A percentile compares a stretch with the other conserved stretches of the same genome.
phyloP scores from a whole-genome alignment of 2,113 vertebrate genomes.

The Damaliscus lunatus region DNA sequence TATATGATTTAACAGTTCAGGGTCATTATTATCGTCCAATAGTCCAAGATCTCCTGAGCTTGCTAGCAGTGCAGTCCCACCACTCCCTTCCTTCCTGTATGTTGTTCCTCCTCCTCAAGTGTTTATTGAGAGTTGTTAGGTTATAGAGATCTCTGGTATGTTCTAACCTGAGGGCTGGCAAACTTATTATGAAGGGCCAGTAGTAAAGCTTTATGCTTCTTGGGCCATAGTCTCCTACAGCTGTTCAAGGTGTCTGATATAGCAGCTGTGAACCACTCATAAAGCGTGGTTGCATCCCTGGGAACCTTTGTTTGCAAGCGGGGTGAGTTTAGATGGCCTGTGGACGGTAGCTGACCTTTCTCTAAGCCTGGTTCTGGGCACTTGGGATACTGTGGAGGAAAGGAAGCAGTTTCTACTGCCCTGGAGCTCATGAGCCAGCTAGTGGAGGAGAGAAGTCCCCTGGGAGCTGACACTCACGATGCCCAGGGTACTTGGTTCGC shows the following conservation, averaged over 20 bases:
- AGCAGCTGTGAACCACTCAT: background rate
- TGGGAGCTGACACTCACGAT: fast-evolving
- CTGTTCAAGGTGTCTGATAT: fast-evolving
- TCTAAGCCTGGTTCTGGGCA: background rate
- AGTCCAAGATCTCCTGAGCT: background rate
- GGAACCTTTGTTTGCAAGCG: too few species aligned
- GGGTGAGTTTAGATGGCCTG: background rate
- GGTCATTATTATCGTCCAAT: background rate
- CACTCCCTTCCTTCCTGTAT: background rate
- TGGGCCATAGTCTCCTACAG: fast-evolving
- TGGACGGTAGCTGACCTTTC: background rate
- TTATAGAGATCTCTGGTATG: fast-evolving
- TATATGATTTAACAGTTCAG: too few species aligned
- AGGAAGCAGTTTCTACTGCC: background rate
- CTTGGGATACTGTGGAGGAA: background rate
- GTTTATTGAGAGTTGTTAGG: background rate
- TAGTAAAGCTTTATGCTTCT: background rate
- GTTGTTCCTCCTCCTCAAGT: background rate
- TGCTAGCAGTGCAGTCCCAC: background rate
- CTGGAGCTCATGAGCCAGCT: background rate
- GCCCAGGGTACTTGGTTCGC: fast-evolving
- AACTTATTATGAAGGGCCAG: background rate
- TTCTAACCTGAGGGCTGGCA: background rate
- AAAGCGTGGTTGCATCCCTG: fast-evolving
- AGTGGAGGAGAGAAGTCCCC: background rate